phyloP scores from a whole-genome alignment of 2,113 vertebrate genomes.

The Vombatus ursinus region DNA sequence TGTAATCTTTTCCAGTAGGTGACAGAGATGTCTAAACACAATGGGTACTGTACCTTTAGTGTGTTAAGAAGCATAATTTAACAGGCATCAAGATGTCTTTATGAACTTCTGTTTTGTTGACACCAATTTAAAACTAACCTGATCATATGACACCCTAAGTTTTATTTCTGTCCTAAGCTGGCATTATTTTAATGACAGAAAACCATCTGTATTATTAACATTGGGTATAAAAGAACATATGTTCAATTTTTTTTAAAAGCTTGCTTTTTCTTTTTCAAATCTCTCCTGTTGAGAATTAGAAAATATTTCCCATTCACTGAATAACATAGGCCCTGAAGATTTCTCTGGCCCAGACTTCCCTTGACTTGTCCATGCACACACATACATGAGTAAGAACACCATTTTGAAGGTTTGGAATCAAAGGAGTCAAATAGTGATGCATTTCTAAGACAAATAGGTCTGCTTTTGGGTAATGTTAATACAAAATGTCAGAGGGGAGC shows the following conservation, averaged over 20 bases:
- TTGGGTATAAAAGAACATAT: background rate
- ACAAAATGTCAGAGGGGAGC: conserved; percentile 46
- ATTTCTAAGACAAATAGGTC: conserved; percentile 27
- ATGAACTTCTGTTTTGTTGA: background rate
- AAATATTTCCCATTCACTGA: accelerated
- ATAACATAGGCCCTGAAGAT: accelerated
- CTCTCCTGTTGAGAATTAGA: accelerated
- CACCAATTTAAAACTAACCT: background rate
- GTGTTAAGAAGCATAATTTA: background rate
- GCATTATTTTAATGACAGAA: background rate
- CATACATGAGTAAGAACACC: accelerated
- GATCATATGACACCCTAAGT: background rate
- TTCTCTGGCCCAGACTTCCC: accelerated
- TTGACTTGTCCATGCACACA: accelerated
- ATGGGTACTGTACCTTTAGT: background rate
- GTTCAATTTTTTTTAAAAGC: accelerated
- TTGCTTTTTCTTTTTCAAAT: accelerated
- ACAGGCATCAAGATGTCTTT: background rate
- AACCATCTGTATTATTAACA: background rate
- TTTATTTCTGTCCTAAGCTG: background rate
- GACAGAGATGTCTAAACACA: background rate
- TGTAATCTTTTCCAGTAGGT: background rate
- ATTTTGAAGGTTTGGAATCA: background rate
- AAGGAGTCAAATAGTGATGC: background rate
- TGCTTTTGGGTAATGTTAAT: conserved; percentile 44